Evolutionary conservation across 1,140 invertebrate genomes (phyloP).

Genomic region (Copidosoma floridanum): DNA sequence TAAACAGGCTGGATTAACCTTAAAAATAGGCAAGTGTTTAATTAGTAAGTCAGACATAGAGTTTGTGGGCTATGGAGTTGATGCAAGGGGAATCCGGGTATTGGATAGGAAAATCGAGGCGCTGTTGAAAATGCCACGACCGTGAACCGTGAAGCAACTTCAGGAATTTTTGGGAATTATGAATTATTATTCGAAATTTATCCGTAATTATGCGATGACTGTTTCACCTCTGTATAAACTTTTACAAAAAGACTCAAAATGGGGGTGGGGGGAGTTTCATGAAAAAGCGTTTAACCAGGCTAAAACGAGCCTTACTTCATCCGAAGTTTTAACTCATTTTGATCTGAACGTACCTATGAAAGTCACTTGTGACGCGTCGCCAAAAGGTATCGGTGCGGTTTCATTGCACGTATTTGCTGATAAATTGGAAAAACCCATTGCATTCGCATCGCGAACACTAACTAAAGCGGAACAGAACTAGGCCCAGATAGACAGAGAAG

Average conservation of each 20-base stretch:
- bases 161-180: constrained; percentile 1
- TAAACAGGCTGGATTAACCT: neutral
- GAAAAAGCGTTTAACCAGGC: neutral
- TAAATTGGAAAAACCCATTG: neutral
- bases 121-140: neutral
- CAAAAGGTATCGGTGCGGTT: neutral
- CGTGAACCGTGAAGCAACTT: neutral
- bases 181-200: constrained; percentile 11
- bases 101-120: constrained; percentile 2
- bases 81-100: neutral
- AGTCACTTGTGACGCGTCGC: neutral
- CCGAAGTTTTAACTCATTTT: neutral
- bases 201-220: neutral
- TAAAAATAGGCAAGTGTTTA: constrained; percentile 3
- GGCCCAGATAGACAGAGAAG: too few species aligned
- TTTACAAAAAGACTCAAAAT: neutral
- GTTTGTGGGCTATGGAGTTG: constrained; percentile 5
- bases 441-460: neutral
- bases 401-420: neutral
- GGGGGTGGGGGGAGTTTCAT: neutral
- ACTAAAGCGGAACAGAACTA: neutral
- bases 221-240: neutral
- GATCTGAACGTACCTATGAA: neutral
- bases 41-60: neutral
- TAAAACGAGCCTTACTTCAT: neutral